Base-by-base conservation (phyloP, 1,140 invertebrate species). In the Macrosteles quadrilineatus region DNA sequence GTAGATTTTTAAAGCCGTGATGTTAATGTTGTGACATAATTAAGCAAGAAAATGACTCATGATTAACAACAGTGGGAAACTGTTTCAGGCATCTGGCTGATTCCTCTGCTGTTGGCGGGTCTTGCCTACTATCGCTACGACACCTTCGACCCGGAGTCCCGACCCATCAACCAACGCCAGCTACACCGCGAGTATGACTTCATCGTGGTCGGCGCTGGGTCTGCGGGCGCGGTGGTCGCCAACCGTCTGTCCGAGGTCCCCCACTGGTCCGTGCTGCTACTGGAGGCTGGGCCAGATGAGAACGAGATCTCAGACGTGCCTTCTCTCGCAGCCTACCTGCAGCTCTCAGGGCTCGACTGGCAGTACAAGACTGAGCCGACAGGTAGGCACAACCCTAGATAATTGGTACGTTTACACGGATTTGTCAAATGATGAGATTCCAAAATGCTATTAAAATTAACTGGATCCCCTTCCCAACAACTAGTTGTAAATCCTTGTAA, bases 211-310 rank as follows among this genome's bases (percentile, higher is more conserved):
- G 97, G 97, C 1, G 95, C 91, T 1, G 97, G 97, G 1, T 95
- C 94, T 0, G 93, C 95, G 0, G 95, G 97, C 0, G 93, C 94
- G 0, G 96, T 98, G 2, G 85, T 98, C 0, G 95, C 96, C 0
- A 97, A 88, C 76, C 86, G 97, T 12, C 81, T 98, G 27, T 92
- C 92, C 0, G 96, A 98, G 78, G 71, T 78, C 14, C 80, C 86
- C 4, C 82, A 88, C 53, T 94, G 92, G 92, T 91, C 87, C 68
- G 88, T 97, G 0, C 82, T 98, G 21, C 82, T 98, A 0, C 79
- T 98, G 25, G 96, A 98, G 83, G 95, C 94, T 6, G 96, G 96
- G 1, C 93, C 91, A 1, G 92, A 96, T 75, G 96, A 97, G 78
- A 95, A 94, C 79, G 91, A 95, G 79, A 90, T 96, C 55, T 91